Base-by-base conservation (phyloP, 2,888 invertebrate genomes). In the Trissoscelio sp. region DNA sequence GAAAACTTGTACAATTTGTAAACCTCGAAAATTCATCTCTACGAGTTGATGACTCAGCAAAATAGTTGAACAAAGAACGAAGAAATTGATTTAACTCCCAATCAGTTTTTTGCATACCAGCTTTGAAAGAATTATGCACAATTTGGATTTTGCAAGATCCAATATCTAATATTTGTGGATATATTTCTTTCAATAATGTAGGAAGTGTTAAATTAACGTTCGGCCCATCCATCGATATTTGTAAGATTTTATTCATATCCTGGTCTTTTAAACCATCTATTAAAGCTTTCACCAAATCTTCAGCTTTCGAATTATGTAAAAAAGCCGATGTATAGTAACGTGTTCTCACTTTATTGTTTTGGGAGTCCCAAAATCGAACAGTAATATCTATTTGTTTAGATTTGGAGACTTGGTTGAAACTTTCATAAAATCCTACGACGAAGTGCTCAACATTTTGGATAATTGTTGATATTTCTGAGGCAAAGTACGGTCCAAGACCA, bases 81-180 rank as follows among this genome's bases (percentile, higher is more conserved):
- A 88, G 78, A 46, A 86, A 79, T 20, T 55, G 46, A 9, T 77
- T 37, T 16, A 87, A 28, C 3, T 81, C 53, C 86, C 87, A 87
- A 7, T 60, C 66, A 11, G 83, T 83, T 42, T 53, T 72, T 31
- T 78, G 78, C 14, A 83, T 77, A 2, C 85, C 87, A 11, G 83
- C 73, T 79, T 85, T 85, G 20, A 88, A 85, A 20, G 86, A 83
- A 28, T 87, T 83, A 79, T 88, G 85, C 9, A 87, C 72, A 11
- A 83, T 80, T 75, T 87, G 87, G 5, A 88, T 79, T 28, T 86
- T 86, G 57, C 87, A 88, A 37, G 79, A 81, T 37, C 87, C 87
- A 51, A n/a, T n/a, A n/a, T n/a, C n/a, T n/a, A n/a, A n/a, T n/a
- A n/a, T n/a, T n/a, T n/a, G n/a, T n/a, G n/a, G n/a, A n/a, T n/a